Conservation (phyloP, 2,888 invertebrate species). For the Digitonthophagus gazella region DNA sequence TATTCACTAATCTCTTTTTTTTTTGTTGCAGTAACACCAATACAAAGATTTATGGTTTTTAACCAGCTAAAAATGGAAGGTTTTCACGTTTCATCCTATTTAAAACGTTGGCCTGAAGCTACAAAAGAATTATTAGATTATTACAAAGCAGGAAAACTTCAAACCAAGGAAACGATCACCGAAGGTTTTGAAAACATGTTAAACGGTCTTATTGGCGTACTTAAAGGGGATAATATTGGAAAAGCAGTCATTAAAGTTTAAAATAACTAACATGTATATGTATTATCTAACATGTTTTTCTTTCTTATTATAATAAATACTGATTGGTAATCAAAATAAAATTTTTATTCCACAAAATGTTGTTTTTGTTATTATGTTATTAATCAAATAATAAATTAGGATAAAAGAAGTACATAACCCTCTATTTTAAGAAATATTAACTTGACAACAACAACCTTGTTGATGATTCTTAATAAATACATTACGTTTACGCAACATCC, state of each 20-base stretch:
- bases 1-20: too few relatives aligned
- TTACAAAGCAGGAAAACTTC: constrained; percentile 67
- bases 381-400: not conserved
- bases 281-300: too few relatives aligned
- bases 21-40: constrained; percentile 46
- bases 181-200: constrained; percentile 74
- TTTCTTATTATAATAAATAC: too few relatives aligned
- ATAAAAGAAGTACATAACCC: too few relatives aligned
- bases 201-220: constrained; percentile 64
- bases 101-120: constrained; percentile 60
- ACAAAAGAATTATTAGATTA: constrained; percentile 61
- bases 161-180: constrained; percentile 66
- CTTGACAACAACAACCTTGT: not conserved
- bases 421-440: not conserved
- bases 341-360: too few relatives aligned
- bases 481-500: not conserved
- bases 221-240: constrained; percentile 65
- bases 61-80: constrained; percentile 65
- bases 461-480: not conserved
- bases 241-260: constrained; percentile 67
- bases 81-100: constrained; percentile 58
- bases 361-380: too few relatives aligned
- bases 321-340: too few relatives aligned
- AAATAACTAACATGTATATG: constrained; percentile 37
- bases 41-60: constrained; percentile 54